Evolutionary conservation across 1,140 invertebrate species (phyloP).

Genomic region (Penaeus indicus): DNA sequence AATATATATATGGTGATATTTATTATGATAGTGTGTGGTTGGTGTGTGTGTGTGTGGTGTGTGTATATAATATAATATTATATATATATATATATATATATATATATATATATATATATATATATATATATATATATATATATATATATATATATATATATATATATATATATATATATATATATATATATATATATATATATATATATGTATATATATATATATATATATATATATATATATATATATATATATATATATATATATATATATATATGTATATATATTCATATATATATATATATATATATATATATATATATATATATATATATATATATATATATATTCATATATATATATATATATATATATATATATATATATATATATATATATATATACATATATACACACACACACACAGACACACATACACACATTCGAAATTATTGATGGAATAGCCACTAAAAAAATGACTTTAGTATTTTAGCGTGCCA

Average conservation of each 20-base stretch:
- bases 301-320: not conserved
- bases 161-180: constrained; percentile 4
- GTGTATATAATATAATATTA: too few species aligned
- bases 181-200: constrained; percentile 19
- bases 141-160: not conserved
- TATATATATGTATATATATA: constrained; percentile 1
- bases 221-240: not conserved
- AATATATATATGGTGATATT: too few species aligned
- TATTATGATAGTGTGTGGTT: too few species aligned
- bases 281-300: not conserved
- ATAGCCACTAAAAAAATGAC: too few species aligned
- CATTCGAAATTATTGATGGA: too few species aligned
- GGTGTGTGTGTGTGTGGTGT: too few species aligned
- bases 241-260: not conserved
- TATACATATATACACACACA: not conserved
- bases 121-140: constrained; percentile 1
- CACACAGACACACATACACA: not conserved
- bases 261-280: constrained; percentile 7
- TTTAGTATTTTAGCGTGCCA: too few species aligned
- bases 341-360: not conserved
- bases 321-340: constrained; percentile 1
- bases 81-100: constrained; percentile 38
- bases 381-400: constrained; percentile 1
- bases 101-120: constrained; percentile 34
- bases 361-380: not conserved